phyloP scores from a whole-genome alignment of 1,140 invertebrate species.

The Solen grandis region DNA sequence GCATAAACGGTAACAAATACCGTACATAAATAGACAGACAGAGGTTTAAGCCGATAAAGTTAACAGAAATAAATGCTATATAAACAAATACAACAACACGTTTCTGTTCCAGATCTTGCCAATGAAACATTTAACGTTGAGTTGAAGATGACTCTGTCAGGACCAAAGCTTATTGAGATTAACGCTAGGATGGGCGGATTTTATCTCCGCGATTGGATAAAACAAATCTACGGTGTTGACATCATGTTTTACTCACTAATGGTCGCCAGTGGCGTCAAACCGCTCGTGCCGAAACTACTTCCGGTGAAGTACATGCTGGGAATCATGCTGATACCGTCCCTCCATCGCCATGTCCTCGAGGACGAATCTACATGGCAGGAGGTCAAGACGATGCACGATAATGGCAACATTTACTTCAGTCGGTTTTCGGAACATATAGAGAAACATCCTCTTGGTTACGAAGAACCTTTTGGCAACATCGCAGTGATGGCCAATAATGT shows the following conservation, averaged over 20 bases:
- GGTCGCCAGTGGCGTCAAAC: slow-evolving; percentile 60
- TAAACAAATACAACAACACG: too few species aligned
- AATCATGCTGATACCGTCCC: slow-evolving; percentile 63
- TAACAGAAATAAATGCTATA: too few species aligned
- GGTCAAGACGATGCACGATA: slow-evolving; percentile 39
- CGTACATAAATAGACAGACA: too few species aligned
- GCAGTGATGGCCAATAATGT: slow-evolving; percentile 47
- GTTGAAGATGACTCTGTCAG: slow-evolving; percentile 64
- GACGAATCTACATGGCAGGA: neutral
- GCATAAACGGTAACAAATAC: too few species aligned
- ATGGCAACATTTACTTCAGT: slow-evolving; percentile 44
- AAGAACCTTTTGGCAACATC: slow-evolving; percentile 63
- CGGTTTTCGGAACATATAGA: slow-evolving; percentile 48
- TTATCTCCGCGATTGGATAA: slow-evolving; percentile 69
- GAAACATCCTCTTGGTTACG: neutral
- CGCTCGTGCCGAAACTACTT: slow-evolving; percentile 35
- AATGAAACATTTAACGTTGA: slow-evolving; percentile 71
- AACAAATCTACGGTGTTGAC: slow-evolving; percentile 59
- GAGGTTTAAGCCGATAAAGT: too few species aligned
- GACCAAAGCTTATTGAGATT: slow-evolving; percentile 69
- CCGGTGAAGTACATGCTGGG: slow-evolving; percentile 55
- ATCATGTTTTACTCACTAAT: slow-evolving; percentile 59
- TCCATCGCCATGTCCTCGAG: slow-evolving; percentile 42
- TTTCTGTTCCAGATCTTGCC: slow-evolving; percentile 42
- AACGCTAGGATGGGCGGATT: slow-evolving; percentile 71